phyloP scores from a whole-genome alignment of 2,113 vertebrate species.

The Symphodus melops region DNA sequence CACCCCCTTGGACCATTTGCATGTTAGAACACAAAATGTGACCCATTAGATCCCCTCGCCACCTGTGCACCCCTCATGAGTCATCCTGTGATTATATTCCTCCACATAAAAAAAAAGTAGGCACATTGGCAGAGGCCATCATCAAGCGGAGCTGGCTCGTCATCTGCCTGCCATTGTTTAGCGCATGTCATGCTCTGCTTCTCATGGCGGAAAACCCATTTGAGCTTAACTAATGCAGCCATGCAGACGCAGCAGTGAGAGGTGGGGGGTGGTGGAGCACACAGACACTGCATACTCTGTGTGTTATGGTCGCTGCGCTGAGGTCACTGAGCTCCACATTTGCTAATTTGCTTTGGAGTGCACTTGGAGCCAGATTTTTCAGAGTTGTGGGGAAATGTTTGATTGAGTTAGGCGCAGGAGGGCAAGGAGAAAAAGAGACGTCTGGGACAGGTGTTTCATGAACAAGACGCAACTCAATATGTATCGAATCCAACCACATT shows the following conservation, averaged over 20 bases:
- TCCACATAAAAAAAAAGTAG: conserved; percentile 37
- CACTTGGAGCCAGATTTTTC: conserved; percentile 42
- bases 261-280: conserved; percentile 80
- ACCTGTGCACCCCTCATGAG: conserved; percentile 74
- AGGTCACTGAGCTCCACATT: conserved; percentile 75
- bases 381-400: conserved; percentile 16
- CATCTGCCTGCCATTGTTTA: conserved; percentile 79
- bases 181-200: conserved; percentile 87
- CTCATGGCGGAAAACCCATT: conserved; percentile 70
- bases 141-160: conserved; percentile 70
- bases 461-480: background rate
- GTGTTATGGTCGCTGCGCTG: conserved; percentile 54
- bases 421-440: background rate
- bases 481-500: conserved; percentile 5
- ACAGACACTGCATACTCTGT: conserved; percentile 37
- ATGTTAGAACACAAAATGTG: conserved; percentile 38
- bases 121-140: conserved; percentile 60
- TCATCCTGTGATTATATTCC: conserved; percentile 52
- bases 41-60: conserved; percentile 69
- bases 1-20: conserved; percentile 32
- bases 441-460: background rate
- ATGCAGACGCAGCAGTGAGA: conserved; percentile 73
- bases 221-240: conserved; percentile 79
- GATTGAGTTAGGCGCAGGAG: conserved; percentile 26
- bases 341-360: conserved; percentile 67